Evolutionary conservation across 35 echinoderm and acorn worm species (phyloP), one percentile per base, ranked within the genome.

Genomic region (Holothuria glaberrima): DNA sequence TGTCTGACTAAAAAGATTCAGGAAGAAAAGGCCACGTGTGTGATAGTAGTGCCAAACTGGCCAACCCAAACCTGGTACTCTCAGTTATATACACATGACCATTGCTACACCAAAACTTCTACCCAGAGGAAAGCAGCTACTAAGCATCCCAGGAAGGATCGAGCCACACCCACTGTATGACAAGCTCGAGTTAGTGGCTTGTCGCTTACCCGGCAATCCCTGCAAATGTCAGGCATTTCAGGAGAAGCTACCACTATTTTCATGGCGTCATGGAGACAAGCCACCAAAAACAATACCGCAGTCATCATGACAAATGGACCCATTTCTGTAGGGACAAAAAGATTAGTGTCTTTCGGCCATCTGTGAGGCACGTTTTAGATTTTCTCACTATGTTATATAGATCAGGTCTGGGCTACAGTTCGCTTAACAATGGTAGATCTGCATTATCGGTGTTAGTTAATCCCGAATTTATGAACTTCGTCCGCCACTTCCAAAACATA

Each of bases 101-200:
- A 65, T 65, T 65, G 21, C 6, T 65, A 65, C 28, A 65, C 62
- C 62, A 65, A 65, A 65, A 65, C 12, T 17, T 12, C 18, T 65
- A 16, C 28, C 62, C 62, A 65, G 28, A 65, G 21, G 28, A 65
- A 24, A 16, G 62, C 62, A 65, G 62, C 25, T 87, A 6, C 25
- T 88, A 20, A 82, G 28, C 12, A 31, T 38, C 5, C 74, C 86
- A 82, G 74, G 41, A 36, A 25, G 35, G 33, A 30, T 41, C 27
- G 35, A 75, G 20, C 75, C 32, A 30, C 91, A 87, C 46, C 71
- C 87, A 24, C 31, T 92, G 32, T 26, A 82, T 28, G 32, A 63
- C 31, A 48, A 52, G 22, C 68, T 89, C 19, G 21, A 92, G 29
- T 28, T 88, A 26, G 5, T 88, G 29, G 80, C 61, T 73, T 77